Evolutionary conservation across 37 sponge, comb jelly and placozoan genomes (phyloP).

Genomic region (Haliclona indistincta): DNA sequence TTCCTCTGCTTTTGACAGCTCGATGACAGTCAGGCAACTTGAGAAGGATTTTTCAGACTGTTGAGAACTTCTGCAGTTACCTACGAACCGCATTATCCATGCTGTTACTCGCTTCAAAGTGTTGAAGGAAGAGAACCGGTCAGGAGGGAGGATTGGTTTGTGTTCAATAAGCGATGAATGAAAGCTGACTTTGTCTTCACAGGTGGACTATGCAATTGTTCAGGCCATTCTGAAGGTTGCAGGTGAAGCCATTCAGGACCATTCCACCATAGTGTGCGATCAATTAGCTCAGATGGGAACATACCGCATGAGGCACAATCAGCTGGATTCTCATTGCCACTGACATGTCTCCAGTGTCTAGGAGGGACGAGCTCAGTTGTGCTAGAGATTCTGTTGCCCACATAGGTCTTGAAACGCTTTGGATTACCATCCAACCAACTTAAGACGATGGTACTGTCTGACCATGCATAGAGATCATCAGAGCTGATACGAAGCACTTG

Average conservation of each 20-base stretch:
- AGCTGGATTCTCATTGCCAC: not conserved
- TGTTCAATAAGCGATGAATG: not conserved
- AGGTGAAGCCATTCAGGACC: too few species aligned
- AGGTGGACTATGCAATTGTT: too few species aligned
- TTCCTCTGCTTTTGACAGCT: not conserved
- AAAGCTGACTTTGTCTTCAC: slow-evolving; percentile 1
- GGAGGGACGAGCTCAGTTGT: not conserved
- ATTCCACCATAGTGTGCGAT: too few species aligned
- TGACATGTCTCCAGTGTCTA: slow-evolving; percentile 5
- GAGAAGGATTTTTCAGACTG: too few species aligned
- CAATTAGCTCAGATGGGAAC: slow-evolving; percentile 11
- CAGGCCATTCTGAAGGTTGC: not conserved
- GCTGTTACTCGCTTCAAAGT: slow-evolving; percentile 6
- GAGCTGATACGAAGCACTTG: slow-evolving; percentile 3
- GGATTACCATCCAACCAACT: too few species aligned
- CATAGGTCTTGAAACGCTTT: not conserved
- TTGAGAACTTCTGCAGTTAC: not conserved
- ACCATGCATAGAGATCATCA: slow-evolving; percentile 15
- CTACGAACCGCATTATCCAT: slow-evolving; percentile 2
- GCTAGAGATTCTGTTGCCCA: slow-evolving; percentile 9
- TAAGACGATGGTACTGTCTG: slow-evolving; percentile 41
- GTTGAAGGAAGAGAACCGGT: not conserved
- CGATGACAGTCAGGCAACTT: not conserved
- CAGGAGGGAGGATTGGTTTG: not conserved
- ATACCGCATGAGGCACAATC: slow-evolving; percentile 11